These are phyloP conservation scores for Trichosurus vulpecula DNA, from an alignment of 2,797 vertebrate species.

Conservation along the genomic window DNA sequence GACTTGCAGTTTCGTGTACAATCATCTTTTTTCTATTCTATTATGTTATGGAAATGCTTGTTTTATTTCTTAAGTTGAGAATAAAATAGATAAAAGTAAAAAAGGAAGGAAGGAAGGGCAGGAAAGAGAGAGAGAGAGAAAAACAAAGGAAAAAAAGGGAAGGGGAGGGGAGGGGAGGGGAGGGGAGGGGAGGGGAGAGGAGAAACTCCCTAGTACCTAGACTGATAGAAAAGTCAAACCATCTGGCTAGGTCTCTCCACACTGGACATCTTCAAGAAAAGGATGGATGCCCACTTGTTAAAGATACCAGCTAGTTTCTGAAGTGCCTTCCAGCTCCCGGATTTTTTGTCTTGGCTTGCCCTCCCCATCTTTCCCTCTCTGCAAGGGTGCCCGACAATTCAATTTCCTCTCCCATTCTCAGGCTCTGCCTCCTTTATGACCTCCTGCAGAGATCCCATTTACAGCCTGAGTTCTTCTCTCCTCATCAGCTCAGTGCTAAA, in stretches of 20 bases:
- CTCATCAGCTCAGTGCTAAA: background rate
- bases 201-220: background rate
- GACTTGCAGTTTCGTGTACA: too few species aligned
- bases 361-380: background rate
- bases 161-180: too few species aligned
- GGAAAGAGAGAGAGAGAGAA: too few species aligned
- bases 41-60: too few species aligned
- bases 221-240: background rate
- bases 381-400: background rate
- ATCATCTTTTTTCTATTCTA: too few species aligned
- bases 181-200: accelerated
- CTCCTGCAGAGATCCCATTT: background rate
- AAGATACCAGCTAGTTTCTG: background rate
- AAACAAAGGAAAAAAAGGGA: too few species aligned
- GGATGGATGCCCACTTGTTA: background rate
- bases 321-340: background rate
- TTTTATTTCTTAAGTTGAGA: too few species aligned
- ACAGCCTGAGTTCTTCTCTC: background rate
- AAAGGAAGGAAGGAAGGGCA: too few species aligned
- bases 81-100: too few species aligned
- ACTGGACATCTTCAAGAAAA: background rate
- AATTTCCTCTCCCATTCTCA: background rate
- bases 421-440: background rate
- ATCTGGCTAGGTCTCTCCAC: background rate
- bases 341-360: background rate